Evolutionary conservation across 2,888 invertebrate genomes (phyloP).

Genomic region (Catocala fraxini): DNA sequence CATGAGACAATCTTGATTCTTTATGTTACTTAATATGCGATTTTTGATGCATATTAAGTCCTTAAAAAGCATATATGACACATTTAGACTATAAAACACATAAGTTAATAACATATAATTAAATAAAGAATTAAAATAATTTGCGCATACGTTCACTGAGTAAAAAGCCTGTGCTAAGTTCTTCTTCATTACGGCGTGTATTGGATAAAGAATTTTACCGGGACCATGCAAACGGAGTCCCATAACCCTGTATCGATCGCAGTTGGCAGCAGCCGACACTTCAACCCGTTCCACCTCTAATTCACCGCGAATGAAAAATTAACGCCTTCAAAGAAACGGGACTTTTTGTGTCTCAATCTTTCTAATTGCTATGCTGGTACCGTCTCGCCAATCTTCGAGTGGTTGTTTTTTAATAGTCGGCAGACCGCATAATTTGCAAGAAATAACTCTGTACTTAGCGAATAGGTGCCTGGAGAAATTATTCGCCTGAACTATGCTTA

Average conservation of each 20-base stretch:
- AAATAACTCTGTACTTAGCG: slow-evolving; percentile 39
- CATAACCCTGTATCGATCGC: slow-evolving; percentile 46
- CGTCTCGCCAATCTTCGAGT: slow-evolving; percentile 46
- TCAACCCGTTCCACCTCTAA: slow-evolving; percentile 52
- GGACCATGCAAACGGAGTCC: slow-evolving; percentile 34
- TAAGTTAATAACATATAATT: too few species aligned
- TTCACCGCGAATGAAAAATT: slow-evolving; percentile 62
- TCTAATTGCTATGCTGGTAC: slow-evolving; percentile 57
- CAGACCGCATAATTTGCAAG: slow-evolving; percentile 54
- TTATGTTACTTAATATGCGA: too few species aligned
- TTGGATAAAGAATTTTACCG: slow-evolving; percentile 16
- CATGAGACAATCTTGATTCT: too few species aligned
- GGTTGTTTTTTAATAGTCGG: slow-evolving; percentile 51
- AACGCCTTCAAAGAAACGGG: slow-evolving; percentile 53
- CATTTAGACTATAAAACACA: too few species aligned
- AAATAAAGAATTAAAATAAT: too few species aligned
- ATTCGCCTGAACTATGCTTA: too few species aligned
- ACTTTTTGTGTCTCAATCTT: slow-evolving; percentile 60
- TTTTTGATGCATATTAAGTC: too few species aligned
- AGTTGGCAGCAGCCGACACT: slow-evolving; percentile 42
- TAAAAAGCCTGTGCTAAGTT: not conserved
- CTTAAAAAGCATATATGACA: too few species aligned
- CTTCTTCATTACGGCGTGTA: not conserved
- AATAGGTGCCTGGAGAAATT: slow-evolving; percentile 24
- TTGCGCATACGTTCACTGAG: too few species aligned